Base-by-base conservation (phyloP, 2,113 vertebrate genomes). In the Lethenteron camtschaticum region DNA sequence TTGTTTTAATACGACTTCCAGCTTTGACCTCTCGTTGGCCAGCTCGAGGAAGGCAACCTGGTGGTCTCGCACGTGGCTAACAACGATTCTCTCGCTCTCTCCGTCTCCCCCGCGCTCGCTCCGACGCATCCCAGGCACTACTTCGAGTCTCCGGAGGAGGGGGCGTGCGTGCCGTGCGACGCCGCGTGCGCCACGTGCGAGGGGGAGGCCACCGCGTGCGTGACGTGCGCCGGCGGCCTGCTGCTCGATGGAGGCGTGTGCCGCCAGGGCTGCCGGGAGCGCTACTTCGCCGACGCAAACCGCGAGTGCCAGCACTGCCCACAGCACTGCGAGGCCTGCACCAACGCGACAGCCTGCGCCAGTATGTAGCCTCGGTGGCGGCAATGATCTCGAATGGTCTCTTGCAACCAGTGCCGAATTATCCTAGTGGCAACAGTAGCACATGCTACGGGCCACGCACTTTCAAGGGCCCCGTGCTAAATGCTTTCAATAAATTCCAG, bases 131-230 rank as follows among this genome's bases (percentile, higher is more conserved):
- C 24, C 24, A 66, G 63, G 24, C n/a, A 20, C n/a, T 66, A 66
- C 63, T 66, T 66, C 24, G 63, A 66, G 63, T 66, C 63, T n/a
- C n/a, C n/a, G 2, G 63, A 66, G n/a, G 24, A 66, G n/a, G 63
- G 63, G 63, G 24, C 63, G 63, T 66, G 63, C 10, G 24, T 9
- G 8, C n/a, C 63, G 9, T 66, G 63, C 10, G 63, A n/a, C 9
- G n/a, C n/a, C 63, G 63, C n/a, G 24, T 66, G 63, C 63, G n/a
- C n/a, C n/a, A 24, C 63, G 24, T 66, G 63, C 63, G 63, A 66
- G 9, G 63, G 63, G 9, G 63, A 66, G n/a, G 63, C 63, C 10
- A 8, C n/a, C 63, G n/a, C n/a, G n/a, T 66, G 63, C 10, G 63
- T 66, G n/a, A 24, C n/a, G n/a, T 66, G 63, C 10, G 24, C 63